Conservation (phyloP, 2,797 vertebrate genomes). For the Lacerta bilineata region DNA sequence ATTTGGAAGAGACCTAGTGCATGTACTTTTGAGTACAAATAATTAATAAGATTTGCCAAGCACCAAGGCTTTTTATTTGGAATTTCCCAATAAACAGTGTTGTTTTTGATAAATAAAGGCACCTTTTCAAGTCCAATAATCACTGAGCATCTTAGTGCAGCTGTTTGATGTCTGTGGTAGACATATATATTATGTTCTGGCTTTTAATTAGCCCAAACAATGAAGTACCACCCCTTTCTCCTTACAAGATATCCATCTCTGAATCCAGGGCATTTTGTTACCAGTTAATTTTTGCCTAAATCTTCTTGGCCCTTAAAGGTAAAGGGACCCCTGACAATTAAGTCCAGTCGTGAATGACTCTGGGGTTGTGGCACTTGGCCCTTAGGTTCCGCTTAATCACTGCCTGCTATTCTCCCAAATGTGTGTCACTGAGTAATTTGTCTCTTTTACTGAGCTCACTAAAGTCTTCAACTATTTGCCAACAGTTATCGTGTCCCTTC, state of each 20-base stretch:
- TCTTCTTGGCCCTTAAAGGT: constrained; percentile 38
- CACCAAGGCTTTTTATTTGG: not conserved
- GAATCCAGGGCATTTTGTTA: not conserved
- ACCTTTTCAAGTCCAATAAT: not conserved
- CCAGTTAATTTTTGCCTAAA: not conserved
- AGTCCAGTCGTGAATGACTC: too few relatives aligned
- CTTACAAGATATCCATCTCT: not conserved
- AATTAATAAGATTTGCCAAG: not conserved
- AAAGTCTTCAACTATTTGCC: constrained; percentile 65
- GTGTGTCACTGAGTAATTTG: constrained; percentile 59
- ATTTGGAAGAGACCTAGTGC: not conserved
- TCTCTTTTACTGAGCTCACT: constrained; percentile 50
- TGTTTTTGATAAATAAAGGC: not conserved
- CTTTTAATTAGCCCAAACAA: not conserved
- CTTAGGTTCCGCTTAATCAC: constrained; percentile 27
- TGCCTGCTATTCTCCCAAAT: constrained; percentile 50
- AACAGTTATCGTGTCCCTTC: constrained; percentile 40
- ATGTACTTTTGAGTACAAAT: not conserved
- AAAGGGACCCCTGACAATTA: too few relatives aligned
- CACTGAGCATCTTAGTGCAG: not conserved
- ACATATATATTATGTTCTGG: not conserved
- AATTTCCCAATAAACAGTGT: not conserved
- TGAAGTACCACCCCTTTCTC: not conserved
- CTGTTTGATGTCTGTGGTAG: not conserved
- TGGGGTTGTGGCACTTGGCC: not conserved